Evolutionary conservation across 1,140 invertebrate species (phyloP).

Genomic region (Cotesia vestalis): DNA sequence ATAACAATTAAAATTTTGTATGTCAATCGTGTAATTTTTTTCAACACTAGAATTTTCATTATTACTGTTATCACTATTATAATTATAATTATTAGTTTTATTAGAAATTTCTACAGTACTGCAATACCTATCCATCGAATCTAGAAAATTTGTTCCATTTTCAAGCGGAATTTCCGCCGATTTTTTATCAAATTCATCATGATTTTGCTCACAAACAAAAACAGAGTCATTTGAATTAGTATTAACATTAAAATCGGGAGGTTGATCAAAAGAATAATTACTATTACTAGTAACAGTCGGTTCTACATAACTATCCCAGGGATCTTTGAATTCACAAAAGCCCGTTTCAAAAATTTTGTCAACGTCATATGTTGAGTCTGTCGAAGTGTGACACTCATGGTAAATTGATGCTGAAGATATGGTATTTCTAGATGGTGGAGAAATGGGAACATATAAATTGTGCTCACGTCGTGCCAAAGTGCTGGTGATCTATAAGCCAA

Average conservation of each 20-base stretch:
- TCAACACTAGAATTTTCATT: too few relatives aligned
- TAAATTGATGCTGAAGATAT: conserved; percentile 34
- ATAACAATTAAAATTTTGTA: too few relatives aligned
- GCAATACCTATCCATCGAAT: too few relatives aligned
- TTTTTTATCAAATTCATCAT: not conserved
- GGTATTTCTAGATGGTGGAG: conserved; percentile 29
- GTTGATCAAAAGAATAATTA: not conserved
- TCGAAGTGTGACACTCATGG: conserved; percentile 31
- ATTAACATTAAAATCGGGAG: not conserved
- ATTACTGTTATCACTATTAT: too few relatives aligned
- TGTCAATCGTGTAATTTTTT: too few relatives aligned
- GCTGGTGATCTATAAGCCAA: conserved; percentile 60
- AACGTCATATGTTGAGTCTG: conserved; percentile 23
- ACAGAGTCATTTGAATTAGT: too few relatives aligned
- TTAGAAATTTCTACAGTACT: too few relatives aligned
- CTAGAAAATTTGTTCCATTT: not conserved
- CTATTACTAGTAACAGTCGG: not conserved
- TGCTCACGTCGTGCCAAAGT: conserved; percentile 64
- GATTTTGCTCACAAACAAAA: not conserved
- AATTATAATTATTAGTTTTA: too few relatives aligned
- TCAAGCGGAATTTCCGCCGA: conserved; percentile 9
- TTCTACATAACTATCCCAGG: conserved; percentile 66
- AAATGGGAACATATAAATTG: conserved; percentile 43
- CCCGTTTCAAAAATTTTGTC: conserved; percentile 39
- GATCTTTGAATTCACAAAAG: conserved; percentile 69